A percentile compares a stretch with the other conserved stretches of the same genome.
Evolutionary conservation across 1,140 invertebrate genomes (phyloP).

Genomic region (Coenobita brevimanus): DNA sequence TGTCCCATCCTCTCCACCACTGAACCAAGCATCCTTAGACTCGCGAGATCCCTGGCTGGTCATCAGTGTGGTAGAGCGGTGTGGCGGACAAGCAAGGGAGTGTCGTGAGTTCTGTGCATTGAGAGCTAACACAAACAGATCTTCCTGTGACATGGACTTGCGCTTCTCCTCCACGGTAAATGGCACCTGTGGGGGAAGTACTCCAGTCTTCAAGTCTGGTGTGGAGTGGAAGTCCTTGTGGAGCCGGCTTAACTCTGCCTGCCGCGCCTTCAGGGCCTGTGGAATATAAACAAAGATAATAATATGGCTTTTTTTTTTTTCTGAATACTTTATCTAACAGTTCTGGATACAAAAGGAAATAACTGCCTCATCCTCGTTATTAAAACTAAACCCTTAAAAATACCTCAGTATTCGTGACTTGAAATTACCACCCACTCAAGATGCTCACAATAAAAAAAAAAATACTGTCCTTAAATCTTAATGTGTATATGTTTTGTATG

Average conservation of each 20-base stretch:
- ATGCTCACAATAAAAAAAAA: no score
- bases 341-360: no score
- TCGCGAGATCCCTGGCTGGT: slow-evolving; percentile 50
- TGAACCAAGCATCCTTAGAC: slow-evolving; percentile 59
- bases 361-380: no score
- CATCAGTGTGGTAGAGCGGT: slow-evolving; percentile 58
- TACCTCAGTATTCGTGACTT: no score
- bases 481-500: no score
- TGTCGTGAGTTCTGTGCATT: slow-evolving; percentile 70
- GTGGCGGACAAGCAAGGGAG: slow-evolving; percentile 72
- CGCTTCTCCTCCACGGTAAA: slow-evolving; percentile 67
- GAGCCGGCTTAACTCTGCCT: slow-evolving; percentile 73
- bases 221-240: slow-evolving; percentile 92
- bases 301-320: slow-evolving; percentile 86
- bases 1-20: slow-evolving; percentile 32
- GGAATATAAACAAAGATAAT: neutral
- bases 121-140: slow-evolving; percentile 71
- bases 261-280: slow-evolving; percentile 69
- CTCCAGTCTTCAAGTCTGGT: slow-evolving; percentile 80
- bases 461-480: no score
- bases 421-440: no score
- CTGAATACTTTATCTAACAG: no score
- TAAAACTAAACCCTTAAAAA: no score
- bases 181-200: slow-evolving; percentile 19
- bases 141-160: slow-evolving; percentile 74